Base-by-base conservation (phyloP, 2,888 invertebrate species). In the Ctenicera cuprea region DNA sequence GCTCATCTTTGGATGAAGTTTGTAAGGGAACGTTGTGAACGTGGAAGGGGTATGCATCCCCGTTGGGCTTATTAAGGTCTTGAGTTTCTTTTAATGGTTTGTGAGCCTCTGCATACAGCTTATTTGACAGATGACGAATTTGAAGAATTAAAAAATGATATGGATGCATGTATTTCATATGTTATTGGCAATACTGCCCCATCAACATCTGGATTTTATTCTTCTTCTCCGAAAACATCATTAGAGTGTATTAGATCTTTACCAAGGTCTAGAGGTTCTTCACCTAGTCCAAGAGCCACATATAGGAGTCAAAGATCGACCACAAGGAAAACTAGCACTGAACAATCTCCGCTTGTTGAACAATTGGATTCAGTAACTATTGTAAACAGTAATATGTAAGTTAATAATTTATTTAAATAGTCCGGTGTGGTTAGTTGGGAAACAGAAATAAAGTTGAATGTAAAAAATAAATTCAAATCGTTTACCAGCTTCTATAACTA, bases 21-120 rank as follows among this genome's bases (percentile, higher is more conserved):
- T 86, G 96, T 96, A 0, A 90, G 92, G 77, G 92, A 93, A 82
- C 90, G 94, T 14, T 97, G 96, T 84, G 97, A 97, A 76, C 87
- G 93, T 0, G 95, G 95, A 0, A 89, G 95, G 4, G 96, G 96
- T 0, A 89, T 94, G 78, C 87, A 95, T 20, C 95, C 96, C 0
- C 90, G 96, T 83, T 97, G 97, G 97, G 96, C 97, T 2, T 92
- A 92, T 83, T 95, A 95, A 84, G 97, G 97, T 0, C 85, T 97
- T 65, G 97, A 97, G 82, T 97, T 96, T 85, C 89, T 97, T 0
- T 92, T 94, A 86, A 89, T 93, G 48, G 94, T 95, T 0, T 96
- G 95, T 83, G 95, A 97, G 82, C 95, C 96, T 0, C 90, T 93
- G 78, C 93, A 95, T 81, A 94, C 96, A 0, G 91, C 91, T 77